Evolutionary conservation across 2,113 vertebrate species (phyloP).

Genomic region (Steatornis caripensis): DNA sequence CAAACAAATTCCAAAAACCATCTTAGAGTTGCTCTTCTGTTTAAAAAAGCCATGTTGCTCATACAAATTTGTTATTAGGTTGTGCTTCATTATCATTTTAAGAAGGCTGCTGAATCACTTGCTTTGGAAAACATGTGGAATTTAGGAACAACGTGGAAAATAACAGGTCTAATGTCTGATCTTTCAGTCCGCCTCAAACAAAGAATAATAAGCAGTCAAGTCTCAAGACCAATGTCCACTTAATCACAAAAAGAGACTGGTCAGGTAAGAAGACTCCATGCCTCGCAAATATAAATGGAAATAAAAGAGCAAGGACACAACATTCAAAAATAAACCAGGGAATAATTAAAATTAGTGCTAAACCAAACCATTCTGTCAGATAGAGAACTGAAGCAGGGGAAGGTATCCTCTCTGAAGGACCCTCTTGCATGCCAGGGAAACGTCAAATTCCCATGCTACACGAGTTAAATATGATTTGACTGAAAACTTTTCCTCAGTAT

Average conservation of each 20-base stretch:
- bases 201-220: not conserved
- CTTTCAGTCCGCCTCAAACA: not conserved
- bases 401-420: not conserved
- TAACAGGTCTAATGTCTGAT: not conserved
- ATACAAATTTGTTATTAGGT: not conserved
- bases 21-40: not conserved
- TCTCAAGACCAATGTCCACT: not conserved
- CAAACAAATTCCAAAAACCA: not conserved
- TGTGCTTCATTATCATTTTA: not conserved
- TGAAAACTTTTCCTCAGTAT: not conserved
- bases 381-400: not conserved
- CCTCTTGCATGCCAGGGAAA: not conserved
- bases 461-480: not conserved
- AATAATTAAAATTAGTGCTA: not conserved
- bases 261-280: not conserved
- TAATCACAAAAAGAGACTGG: not conserved
- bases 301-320: not conserved
- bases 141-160: constrained; percentile 7
- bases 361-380: not conserved
- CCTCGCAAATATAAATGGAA: not conserved
- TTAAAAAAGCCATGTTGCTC: not conserved
- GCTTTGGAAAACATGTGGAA: not conserved
- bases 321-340: not conserved
- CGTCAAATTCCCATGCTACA: accelerated
- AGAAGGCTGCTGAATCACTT: not conserved